phyloP scores from a whole-genome alignment of 2,797 vertebrate genomes.

The Eulemur mongoz region DNA sequence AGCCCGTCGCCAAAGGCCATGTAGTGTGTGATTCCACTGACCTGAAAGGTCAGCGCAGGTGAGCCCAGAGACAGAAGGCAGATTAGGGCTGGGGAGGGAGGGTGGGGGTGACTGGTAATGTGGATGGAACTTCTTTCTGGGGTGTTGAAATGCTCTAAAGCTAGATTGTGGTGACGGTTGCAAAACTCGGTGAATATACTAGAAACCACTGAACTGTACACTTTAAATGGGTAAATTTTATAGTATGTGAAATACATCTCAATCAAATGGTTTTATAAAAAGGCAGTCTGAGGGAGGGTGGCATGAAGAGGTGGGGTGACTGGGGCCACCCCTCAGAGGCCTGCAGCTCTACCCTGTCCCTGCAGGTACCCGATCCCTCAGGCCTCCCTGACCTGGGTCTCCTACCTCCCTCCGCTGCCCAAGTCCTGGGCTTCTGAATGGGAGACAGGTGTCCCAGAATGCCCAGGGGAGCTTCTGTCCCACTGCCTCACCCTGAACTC shows the following conservation, averaged over 20 bases:
- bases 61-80: not conserved
- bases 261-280: not conserved
- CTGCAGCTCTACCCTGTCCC: not conserved
- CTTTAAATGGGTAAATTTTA: not conserved
- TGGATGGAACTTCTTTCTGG: not conserved
- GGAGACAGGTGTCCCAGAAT: not conserved
- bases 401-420: not conserved
- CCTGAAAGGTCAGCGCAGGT: not conserved
- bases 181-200: not conserved
- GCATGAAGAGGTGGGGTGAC: not conserved
- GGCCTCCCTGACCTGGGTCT: not conserved
- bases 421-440: not conserved
- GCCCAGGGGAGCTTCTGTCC: not conserved
- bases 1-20: not conserved
- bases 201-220: not conserved
- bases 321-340: not conserved
- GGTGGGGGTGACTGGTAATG: not conserved
- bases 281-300: not conserved
- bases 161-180: not conserved
- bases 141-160: not conserved
- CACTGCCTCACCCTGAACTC: not conserved
- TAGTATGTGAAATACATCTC: not conserved
- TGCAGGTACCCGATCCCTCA: not conserved
- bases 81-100: rapidly evolving
- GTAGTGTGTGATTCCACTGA: not conserved